Conservation (phyloP, 2,888 invertebrate species). For the Chelonus formosanus region DNA sequence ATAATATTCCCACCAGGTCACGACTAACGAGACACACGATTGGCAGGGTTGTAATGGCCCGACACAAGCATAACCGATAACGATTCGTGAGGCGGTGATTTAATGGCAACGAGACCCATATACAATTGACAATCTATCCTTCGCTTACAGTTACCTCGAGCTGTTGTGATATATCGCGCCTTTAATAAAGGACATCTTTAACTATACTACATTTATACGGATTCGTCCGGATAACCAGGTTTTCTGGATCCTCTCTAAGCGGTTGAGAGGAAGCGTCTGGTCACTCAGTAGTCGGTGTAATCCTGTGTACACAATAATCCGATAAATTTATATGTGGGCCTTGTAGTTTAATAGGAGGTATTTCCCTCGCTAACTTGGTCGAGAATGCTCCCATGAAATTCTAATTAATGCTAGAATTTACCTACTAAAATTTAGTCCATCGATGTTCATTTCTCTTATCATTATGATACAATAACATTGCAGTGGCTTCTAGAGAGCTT, state of each 20-base stretch:
- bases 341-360: background rate
- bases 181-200: too few relatives aligned
- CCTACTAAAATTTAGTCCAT: too few relatives aligned
- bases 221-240: too few relatives aligned
- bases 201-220: too few relatives aligned
- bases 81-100: constrained; percentile 16
- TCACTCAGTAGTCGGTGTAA: background rate
- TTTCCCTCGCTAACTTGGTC: background rate
- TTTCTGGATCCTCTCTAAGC: too few relatives aligned
- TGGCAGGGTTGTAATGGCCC: constrained; percentile 22
- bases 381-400: constrained; percentile 2
- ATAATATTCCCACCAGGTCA: constrained; percentile 15
- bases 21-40: constrained; percentile 23
- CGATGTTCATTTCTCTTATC: too few relatives aligned
- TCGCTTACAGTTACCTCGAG: background rate
- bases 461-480: too few relatives aligned
- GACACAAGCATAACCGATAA: constrained; percentile 18
- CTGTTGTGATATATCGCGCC: too few relatives aligned
- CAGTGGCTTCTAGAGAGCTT: too few relatives aligned
- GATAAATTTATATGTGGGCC: constrained; percentile 5
- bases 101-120: constrained; percentile 7
- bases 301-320: constrained; percentile 17
- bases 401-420: constrained; percentile 3
- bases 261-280: background rate
- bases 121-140: background rate